Base-by-base conservation (phyloP, 2,797 vertebrate species). In the Oreonectes daqikongensis region DNA sequence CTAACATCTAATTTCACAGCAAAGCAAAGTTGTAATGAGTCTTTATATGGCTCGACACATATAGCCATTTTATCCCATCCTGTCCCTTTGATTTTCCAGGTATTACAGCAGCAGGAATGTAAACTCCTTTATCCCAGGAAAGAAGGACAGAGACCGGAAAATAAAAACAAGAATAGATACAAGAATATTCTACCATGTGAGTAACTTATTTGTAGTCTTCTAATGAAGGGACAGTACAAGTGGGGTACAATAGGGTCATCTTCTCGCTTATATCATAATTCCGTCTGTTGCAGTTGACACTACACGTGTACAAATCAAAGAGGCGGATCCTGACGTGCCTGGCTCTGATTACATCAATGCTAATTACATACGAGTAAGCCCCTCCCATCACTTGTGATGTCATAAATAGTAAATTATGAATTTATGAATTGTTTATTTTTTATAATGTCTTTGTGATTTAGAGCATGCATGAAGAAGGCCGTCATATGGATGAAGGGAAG, bases 101-200 rank as follows among this genome's bases (percentile, higher is more conserved):
- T 95, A 89, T 91, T 96, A 80, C 94, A 96, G 90, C 95, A 95
- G 81, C 95, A 96, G 81, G 94, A 96, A 87, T 95, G 94, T 83
- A 94, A 94, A 80, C 93, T 96, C 76, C 91, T 95, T 53, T 95
- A 95, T 81, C 94, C 94, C 80, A 91, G 94, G 87, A 95, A 96
- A 88, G 95, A 98, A 87, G 95, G 94, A 12, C 95, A 96, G 79
- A 87, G 93, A 52, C 84, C 87, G 0, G 96, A 97, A 86, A 97
- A 95, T 88, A 96, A 95, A 88, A 93, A 91, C 42, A 95, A 97
- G 89, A 96, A 95, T 84, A 88, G 93, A 91, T 96, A 96, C 90
- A 96, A 97, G 92, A 96, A 96, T 87, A 96, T 96, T 88, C 92
- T 96, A 66, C 95, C 96, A 69, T 96, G 94, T 96, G 89, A 94